phyloP scores from a whole-genome alignment of 1,140 invertebrate species.

The Orchesella cincta region DNA sequence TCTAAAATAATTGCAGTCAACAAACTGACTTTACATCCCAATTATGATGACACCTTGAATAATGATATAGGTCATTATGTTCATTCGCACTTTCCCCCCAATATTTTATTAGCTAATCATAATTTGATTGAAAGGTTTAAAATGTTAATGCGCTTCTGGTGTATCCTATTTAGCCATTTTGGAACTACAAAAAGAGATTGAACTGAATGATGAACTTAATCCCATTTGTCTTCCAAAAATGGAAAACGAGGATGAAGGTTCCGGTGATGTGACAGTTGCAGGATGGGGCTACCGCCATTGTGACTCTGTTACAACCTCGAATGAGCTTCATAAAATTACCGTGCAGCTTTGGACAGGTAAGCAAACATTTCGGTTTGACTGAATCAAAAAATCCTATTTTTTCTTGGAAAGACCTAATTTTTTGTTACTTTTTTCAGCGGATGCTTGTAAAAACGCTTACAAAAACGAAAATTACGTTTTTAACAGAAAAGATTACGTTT shows the following conservation, averaged over 20 bases:
- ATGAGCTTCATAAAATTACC: constrained; percentile 6
- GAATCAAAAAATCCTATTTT: not conserved
- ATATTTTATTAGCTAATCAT: too few species aligned
- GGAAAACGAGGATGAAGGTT: not conserved
- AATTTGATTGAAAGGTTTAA: too few species aligned
- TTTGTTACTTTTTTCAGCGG: constrained; percentile 28
- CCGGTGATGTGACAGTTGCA: constrained; percentile 27
- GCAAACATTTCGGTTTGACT: not conserved
- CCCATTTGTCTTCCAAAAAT: constrained; percentile 34
- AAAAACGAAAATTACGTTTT: constrained; percentile 29
- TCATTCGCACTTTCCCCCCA: not conserved
- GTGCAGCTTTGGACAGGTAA: constrained; percentile 4
- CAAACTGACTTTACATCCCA: constrained; percentile 16
- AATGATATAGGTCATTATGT: constrained; percentile 29
- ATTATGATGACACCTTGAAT: constrained; percentile 26
- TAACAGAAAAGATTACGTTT: constrained; percentile 31
- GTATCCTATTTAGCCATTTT: constrained; percentile 12
- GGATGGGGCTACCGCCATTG: constrained; percentile 39
- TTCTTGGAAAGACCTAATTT: not conserved
- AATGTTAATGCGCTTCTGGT: too few species aligned
- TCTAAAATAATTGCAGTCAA: constrained; percentile 2
- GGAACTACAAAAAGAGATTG: constrained; percentile 17
- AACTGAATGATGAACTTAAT: not conserved
- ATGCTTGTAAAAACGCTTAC: constrained; percentile 26
- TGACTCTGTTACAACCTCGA: not conserved